Evolutionary conservation across 2,888 invertebrate genomes (phyloP).

Genomic region (Parasteatoda lunata): DNA sequence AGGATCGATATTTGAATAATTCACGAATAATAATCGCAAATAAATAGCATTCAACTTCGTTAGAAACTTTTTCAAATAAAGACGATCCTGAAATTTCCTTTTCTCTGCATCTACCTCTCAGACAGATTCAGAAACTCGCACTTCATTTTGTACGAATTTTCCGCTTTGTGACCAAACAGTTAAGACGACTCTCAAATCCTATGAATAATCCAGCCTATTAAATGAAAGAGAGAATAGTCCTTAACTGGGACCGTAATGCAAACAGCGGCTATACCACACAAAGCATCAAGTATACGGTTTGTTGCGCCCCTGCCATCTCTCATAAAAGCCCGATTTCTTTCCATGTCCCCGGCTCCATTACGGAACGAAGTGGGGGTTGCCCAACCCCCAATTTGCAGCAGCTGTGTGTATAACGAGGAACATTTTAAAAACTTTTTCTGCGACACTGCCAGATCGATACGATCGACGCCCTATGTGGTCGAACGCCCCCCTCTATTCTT

Average conservation of each 20-base stretch:
- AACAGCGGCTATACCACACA: slow-evolving; percentile 4
- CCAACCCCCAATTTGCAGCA: not conserved
- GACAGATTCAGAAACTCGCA: not conserved
- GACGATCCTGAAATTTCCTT: not conserved
- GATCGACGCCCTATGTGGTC: not conserved
- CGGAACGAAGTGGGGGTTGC: not conserved
- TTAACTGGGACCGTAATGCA: slow-evolving; percentile 6
- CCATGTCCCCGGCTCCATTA: not conserved
- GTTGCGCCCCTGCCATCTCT: not conserved
- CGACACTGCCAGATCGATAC: not conserved
- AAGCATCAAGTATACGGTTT: not conserved
- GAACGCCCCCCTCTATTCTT: not conserved
- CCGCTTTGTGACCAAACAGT: slow-evolving; percentile 10
- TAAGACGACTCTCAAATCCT: not conserved
- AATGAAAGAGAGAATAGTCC: slow-evolving; percentile 11
- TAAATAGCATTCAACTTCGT: no score
- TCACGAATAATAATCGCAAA: no score
- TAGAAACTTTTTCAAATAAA: slow-evolving; percentile 1
- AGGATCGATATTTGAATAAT: no score
- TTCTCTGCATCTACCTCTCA: not conserved
- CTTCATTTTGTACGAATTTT: not conserved
- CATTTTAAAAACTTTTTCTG: not conserved
- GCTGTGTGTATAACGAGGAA: not conserved
- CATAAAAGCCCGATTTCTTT: not conserved
- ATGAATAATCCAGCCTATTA: slow-evolving; percentile 24